A percentile compares a stretch with the other conserved stretches of the same genome.
Evolutionary conservation across 1,140 invertebrate species (phyloP).

Genomic region (Rhizoglyphus robini): DNA sequence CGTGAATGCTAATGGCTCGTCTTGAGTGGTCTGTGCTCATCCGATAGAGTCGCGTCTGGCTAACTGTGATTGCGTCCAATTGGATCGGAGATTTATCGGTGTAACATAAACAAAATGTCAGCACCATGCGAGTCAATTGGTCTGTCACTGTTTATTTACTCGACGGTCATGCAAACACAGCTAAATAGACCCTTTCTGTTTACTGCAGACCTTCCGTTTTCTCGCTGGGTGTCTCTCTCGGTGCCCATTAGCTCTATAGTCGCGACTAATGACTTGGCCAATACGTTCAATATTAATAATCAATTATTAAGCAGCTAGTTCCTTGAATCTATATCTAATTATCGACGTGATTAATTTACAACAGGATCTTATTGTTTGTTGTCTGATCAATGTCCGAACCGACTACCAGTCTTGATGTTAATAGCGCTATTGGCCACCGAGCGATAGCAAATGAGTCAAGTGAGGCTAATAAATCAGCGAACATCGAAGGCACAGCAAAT

Average conservation of each 20-base stretch:
- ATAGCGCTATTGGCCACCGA: not conserved
- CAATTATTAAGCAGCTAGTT: no score
- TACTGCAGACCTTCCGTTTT: not conserved
- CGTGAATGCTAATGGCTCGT: no score
- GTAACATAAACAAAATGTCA: not conserved
- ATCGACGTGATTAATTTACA: not conserved
- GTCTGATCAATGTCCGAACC: not conserved
- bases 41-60: no score
- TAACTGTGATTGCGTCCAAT: not conserved
- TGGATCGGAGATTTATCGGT: not conserved
- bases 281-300: no score
- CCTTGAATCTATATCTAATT: no score
- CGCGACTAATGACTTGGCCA: no score
- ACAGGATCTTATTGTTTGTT: not conserved
- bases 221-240: not conserved
- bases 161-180: no score
- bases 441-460: not conserved
- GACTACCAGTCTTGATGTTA: not conserved
- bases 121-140: not conserved
- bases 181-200: not conserved
- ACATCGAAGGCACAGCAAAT: not conserved
- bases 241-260: not conserved
- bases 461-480: not conserved
- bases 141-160: not conserved
- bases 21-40: no score